These are phyloP conservation scores for Psittacula echo DNA, from an alignment of 2,797 vertebrate genomes.

Conservation along the genomic window DNA sequence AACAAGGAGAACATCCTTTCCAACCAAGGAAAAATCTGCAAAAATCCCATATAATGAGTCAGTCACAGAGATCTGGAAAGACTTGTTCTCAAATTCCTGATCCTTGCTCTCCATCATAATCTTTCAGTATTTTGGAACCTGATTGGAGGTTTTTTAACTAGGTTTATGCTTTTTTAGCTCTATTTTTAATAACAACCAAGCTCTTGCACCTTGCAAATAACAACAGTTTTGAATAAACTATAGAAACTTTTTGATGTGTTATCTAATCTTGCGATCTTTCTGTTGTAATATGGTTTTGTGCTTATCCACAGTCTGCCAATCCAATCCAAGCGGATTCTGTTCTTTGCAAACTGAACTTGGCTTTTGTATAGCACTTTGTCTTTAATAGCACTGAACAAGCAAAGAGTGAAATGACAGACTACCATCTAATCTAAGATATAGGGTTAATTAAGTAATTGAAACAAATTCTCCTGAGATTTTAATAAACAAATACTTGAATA, in stretches of 20 bases:
- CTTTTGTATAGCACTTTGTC: background rate
- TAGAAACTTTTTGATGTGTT: background rate
- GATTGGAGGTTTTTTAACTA: background rate
- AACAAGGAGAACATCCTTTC: background rate
- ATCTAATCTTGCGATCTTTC: background rate
- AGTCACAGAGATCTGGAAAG: background rate
- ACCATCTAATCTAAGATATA: background rate
- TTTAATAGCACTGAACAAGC: background rate
- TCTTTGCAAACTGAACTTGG: background rate
- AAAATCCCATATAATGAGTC: background rate
- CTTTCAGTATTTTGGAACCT: background rate
- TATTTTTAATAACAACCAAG: background rate
- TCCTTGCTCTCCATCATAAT: background rate
- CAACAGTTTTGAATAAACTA: background rate
- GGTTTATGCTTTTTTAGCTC: background rate
- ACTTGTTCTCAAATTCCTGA: background rate
- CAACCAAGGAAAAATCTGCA: background rate
- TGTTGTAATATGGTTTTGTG: background rate
- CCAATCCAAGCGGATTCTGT: background rate
- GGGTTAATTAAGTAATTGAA: background rate
- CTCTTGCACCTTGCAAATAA: background rate
- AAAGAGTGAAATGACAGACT: background rate
- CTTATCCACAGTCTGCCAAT: background rate
- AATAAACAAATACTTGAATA: background rate
- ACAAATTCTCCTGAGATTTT: background rate